These are phyloP conservation scores for Lepidurus packardi DNA, from an alignment of 1,140 invertebrate genomes.

Conservation along the genomic window DNA sequence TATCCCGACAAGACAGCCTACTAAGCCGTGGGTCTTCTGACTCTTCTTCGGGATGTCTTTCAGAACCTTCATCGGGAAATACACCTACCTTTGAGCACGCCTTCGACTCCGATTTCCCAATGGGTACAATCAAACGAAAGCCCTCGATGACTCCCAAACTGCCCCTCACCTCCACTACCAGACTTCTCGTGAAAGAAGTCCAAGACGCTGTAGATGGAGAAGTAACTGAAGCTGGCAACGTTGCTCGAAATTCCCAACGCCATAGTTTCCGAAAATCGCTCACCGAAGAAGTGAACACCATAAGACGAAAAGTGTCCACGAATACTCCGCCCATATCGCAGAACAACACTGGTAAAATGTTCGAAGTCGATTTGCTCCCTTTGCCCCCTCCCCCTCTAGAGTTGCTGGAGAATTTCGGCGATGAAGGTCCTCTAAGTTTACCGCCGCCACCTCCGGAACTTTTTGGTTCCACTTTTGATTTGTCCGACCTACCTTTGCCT, in stretches of 20 bases:
- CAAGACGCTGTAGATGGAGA: conserved; percentile 54
- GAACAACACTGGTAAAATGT: background rate
- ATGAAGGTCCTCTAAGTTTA: conserved; percentile 42
- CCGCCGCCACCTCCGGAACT: conserved; percentile 52
- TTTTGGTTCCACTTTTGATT: conserved; percentile 20
- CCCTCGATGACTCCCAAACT: conserved; percentile 82
- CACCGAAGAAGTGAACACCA: conserved; percentile 46
- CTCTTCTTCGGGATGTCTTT: conserved; percentile 67
- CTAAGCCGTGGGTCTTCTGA: conserved; percentile 62
- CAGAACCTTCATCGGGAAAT: conserved; percentile 38
- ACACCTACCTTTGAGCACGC: conserved; percentile 63
- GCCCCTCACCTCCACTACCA: conserved; percentile 81
- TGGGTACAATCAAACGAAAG: conserved; percentile 77
- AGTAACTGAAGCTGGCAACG: conserved; percentile 35
- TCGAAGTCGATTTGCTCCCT: conserved; percentile 36
- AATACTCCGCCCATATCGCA: conserved; percentile 23
- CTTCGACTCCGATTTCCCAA: conserved; percentile 66
- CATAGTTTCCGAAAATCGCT: conserved; percentile 42
- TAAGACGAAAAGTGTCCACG: conserved; percentile 44
- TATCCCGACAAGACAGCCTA: conserved; percentile 30
- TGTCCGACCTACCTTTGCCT: conserved; percentile 33
- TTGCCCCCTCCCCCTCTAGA: conserved; percentile 44
- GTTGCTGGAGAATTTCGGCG: conserved; percentile 36
- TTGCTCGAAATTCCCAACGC: conserved; percentile 35
- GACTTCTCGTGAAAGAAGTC: conserved; percentile 72